Evolutionary conservation across 2,888 invertebrate species (phyloP).

Genomic region (Pycnomerus fuliginosus): DNA sequence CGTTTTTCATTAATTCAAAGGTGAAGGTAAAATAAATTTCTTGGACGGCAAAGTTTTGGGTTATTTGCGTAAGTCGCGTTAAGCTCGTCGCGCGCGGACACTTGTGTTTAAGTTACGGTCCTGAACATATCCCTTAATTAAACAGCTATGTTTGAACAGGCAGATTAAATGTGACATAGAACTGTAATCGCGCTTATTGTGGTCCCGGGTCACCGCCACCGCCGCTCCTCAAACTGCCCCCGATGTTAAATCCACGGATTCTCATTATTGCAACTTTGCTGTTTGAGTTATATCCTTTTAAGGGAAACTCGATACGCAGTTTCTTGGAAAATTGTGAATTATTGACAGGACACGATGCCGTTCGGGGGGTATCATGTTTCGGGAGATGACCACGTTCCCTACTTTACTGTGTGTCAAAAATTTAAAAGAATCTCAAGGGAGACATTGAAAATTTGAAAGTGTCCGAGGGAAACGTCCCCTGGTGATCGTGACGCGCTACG

Average conservation of each 20-base stretch:
- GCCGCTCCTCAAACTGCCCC: conserved; percentile 20
- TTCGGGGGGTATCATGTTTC: conserved; percentile 48
- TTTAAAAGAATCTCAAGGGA: conserved; percentile 54
- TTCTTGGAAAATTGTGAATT: no score
- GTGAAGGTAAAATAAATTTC: no score
- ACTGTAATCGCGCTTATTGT: conserved; percentile 56
- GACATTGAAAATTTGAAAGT: conserved; percentile 54
- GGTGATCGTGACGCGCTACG: conserved; percentile 46
- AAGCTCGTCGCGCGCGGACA: conserved; percentile 49
- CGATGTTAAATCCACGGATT: conserved; percentile 24
- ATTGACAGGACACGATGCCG: conserved; percentile 49
- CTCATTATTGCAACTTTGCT: conserved; percentile 26
- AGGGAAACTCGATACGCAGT: no score
- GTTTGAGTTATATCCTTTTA: conserved; percentile 25
- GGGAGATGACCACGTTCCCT: conserved; percentile 51
- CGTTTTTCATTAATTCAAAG: no score
- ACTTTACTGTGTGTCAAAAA: conserved; percentile 56
- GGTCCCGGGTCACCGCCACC: conserved; percentile 35
- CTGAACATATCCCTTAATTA: conserved; percentile 55
- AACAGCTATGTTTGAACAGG: conserved; percentile 56
- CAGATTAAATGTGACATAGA: conserved; percentile 56
- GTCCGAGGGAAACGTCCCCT: conserved; percentile 53
- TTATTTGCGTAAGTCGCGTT: conserved; percentile 45
- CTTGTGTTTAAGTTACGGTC: conserved; percentile 55
- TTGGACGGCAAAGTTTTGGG: no score